Evolutionary conservation across 1,140 invertebrate species (phyloP), one percentile per base, ranked within the genome.

Genomic region (Ctenoplectra terminalis): DNA sequence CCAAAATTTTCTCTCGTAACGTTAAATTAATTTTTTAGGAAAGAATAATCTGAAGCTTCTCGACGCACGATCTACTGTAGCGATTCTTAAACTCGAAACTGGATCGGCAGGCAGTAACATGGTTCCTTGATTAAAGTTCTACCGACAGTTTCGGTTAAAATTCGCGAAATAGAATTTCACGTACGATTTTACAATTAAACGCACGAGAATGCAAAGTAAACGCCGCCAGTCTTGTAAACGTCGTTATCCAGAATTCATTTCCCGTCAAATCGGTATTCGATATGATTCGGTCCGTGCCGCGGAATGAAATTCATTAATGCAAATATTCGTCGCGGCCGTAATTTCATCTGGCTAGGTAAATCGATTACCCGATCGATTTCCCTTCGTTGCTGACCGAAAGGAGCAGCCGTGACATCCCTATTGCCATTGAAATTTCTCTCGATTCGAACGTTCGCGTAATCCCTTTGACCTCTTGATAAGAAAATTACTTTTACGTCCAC

Each of bases 121-220:
- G 11, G 26, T 50, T n/a, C n/a, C 15, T n/a, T 43, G 66, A 72
- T 72, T 72, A 50, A 43, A 50, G 20, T 79, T 79, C 20, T 48
- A 52, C 46, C 29, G 56, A 52, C 56, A 29, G 69, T 50, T 43
- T n/a, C 46, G 31, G 11, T 6, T 23, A 8, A 7, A 7, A 15
- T 40, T 46, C 46, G 13, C 9, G 34, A 29, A 43, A 37, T 29
- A 64, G 17, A 23, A 79, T 79, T 40, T 46, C 69, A 26, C 20
- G 56, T 69, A 79, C 58, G 69, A 50, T 52, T 72, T 79, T 31
- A 56, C 69, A 79, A 79, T 79, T 79, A 79, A 72, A 79, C 69
- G 69, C 58, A 63, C 46, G 77, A 50, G 58, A 34, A 79, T 71
- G 56, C 34, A 79, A 79, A 71, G 66, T 71, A 79, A 79, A 71